phyloP scores from a whole-genome alignment of 1,140 invertebrate species.

The Brachionus sp. region DNA sequence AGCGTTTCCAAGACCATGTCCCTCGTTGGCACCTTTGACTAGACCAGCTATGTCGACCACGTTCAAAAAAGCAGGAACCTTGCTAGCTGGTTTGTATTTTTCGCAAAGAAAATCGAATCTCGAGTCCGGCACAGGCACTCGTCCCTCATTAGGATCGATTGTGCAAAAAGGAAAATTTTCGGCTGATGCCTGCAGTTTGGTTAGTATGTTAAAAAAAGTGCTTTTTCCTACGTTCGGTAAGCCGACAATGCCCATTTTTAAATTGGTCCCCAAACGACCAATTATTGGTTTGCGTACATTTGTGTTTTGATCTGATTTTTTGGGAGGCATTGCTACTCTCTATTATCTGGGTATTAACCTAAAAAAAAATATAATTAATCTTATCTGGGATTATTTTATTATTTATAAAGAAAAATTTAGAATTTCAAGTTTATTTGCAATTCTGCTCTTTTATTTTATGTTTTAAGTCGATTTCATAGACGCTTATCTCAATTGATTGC shows the following conservation, averaged over 20 bases:
- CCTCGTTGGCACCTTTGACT: slow-evolving; percentile 94
- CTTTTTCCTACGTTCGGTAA: slow-evolving; percentile 97
- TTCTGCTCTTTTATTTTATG: background rate
- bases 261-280: slow-evolving; percentile 91
- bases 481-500: background rate
- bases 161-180: slow-evolving; percentile 99
- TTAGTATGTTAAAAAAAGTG: slow-evolving; percentile 98
- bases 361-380: background rate
- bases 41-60: slow-evolving; percentile 97
- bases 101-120: slow-evolving; percentile 89
- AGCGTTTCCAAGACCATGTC: slow-evolving; percentile 94
- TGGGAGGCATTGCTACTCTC: slow-evolving; percentile 18
- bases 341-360: background rate
- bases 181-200: slow-evolving; percentile 88
- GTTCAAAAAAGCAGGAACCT: slow-evolving; percentile 88
- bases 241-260: slow-evolving; percentile 92
- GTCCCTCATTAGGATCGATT: slow-evolving; percentile 99
- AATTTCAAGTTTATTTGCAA: background rate
- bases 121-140: slow-evolving; percentile 93
- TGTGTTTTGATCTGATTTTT: slow-evolving; percentile 17
- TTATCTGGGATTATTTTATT: background rate
- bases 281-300: slow-evolving; percentile 65
- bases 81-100: slow-evolving; percentile 88
- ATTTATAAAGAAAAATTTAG: background rate
- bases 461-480: background rate